These are phyloP conservation scores for Orthosia gothica DNA, from an alignment of 2,888 invertebrate genomes.

Conservation along the genomic window DNA sequence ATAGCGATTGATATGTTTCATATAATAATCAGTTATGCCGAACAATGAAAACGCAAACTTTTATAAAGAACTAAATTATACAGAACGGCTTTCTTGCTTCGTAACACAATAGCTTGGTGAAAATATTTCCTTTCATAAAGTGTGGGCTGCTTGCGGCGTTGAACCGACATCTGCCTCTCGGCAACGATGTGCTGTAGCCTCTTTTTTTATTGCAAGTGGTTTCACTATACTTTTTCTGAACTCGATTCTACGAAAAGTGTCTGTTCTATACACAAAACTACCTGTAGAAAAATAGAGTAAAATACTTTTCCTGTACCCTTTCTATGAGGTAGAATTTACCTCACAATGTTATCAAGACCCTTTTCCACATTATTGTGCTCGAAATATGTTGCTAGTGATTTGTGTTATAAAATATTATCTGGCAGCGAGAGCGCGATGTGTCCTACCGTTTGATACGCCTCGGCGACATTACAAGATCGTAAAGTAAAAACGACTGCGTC, in stretches of 20 bases:
- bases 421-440: conserved; percentile 42
- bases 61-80: conserved; percentile 52
- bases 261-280: conserved; percentile 16
- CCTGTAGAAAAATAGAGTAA: conserved; percentile 16
- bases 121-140: conserved; percentile 64
- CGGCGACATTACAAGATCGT: conserved; percentile 80
- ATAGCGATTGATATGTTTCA: conserved; percentile 5
- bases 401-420: conserved; percentile 66
- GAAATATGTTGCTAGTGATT: conserved; percentile 49
- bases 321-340: conserved; percentile 22
- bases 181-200: conserved; percentile 53
- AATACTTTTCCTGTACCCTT: conserved; percentile 16
- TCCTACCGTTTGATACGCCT: conserved; percentile 67
- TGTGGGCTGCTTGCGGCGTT: conserved; percentile 54
- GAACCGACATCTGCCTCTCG: conserved; percentile 70
- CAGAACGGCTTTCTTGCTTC: conserved; percentile 53
- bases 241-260: conserved; percentile 19
- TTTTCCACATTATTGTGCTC: conserved; percentile 40
- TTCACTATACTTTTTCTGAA: conserved; percentile 46
- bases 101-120: conserved; percentile 53
- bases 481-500: conserved; percentile 80
- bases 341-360: conserved; percentile 38
- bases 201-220: conserved; percentile 63
- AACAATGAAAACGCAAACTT: conserved; percentile 27
- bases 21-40: conserved; percentile 11